phyloP scores from a whole-genome alignment of 2,888 invertebrate genomes.

The Amiota mariae region DNA sequence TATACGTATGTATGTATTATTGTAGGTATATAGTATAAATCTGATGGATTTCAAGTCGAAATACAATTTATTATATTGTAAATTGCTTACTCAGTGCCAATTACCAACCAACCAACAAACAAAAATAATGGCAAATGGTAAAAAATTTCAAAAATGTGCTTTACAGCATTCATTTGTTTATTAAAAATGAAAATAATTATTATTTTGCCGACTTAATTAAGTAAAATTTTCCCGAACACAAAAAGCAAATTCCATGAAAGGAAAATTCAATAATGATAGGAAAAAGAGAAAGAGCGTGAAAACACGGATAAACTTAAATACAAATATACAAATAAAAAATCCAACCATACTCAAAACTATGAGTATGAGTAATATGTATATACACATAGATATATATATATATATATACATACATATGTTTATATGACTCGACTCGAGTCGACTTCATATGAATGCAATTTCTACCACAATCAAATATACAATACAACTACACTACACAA shows the following conservation, averaged over 20 bases:
- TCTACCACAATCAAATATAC: no score
- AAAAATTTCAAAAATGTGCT: neutral
- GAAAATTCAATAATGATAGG: neutral
- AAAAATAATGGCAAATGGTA: neutral
- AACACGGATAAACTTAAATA: neutral
- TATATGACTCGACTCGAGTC: no score
- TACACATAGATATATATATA: no score
- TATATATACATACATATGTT: no score
- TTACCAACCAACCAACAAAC: neutral
- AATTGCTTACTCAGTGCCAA: no score
- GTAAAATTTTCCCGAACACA: neutral
- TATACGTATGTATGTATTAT: no score
- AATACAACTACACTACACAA: no score
- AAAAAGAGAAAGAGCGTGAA: neutral
- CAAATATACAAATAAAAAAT: neutral
- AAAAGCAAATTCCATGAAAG: constrained; percentile 9
- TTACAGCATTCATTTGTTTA: constrained; percentile 6
- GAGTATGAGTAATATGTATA: neutral
- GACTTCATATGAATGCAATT: no score
- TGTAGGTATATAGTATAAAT: no score
- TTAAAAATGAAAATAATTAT: constrained; percentile 1
- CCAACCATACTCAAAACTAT: neutral
- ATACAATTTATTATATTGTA: no score
- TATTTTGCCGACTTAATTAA: constrained; percentile 18
- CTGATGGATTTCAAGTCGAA: no score